A percentile compares a stretch with the other conserved stretches of the same genome.
These are phyloP conservation scores for Connochaetes taurinus DNA, from an alignment of 2,113 vertebrate species.

Conservation along the genomic window DNA sequence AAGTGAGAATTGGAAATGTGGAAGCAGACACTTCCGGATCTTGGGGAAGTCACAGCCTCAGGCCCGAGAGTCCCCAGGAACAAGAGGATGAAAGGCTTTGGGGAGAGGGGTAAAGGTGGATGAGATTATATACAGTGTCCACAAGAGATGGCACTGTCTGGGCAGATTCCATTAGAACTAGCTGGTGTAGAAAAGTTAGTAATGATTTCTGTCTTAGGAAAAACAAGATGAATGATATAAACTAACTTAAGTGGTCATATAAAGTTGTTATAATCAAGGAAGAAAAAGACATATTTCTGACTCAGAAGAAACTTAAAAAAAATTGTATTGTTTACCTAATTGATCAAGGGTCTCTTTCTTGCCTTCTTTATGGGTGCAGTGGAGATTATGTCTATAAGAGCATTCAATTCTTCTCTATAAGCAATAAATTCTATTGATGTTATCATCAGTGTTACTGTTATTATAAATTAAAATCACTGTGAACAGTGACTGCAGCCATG, in stretches of 20 bases:
- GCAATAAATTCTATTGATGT: rapidly evolving
- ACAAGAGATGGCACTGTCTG: rapidly evolving
- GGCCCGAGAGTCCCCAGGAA: neutral
- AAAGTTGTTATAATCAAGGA: neutral
- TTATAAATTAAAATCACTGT: neutral
- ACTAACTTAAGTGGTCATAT: no score
- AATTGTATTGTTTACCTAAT: neutral
- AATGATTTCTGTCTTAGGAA: neutral
- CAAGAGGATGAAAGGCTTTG: neutral
- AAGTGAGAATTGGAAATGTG: neutral
- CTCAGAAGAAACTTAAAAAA: neutral
- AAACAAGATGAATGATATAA: neutral
- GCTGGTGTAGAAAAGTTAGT: rapidly evolving
- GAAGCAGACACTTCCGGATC: neutral
- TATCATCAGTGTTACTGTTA: rapidly evolving
- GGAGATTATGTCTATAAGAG: neutral
- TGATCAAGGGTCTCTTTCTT: neutral
- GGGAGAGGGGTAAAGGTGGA: no score
- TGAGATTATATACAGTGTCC: rapidly evolving
- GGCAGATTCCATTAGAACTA: rapidly evolving
- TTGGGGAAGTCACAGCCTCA: neutral
- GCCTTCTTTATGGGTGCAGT: rapidly evolving
- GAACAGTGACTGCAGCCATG: neutral
- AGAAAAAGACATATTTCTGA: neutral
- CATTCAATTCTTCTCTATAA: no score